These are phyloP conservation scores for Eriocheir sinensis DNA, from an alignment of 1,140 invertebrate species.

Conservation along the genomic window DNA sequence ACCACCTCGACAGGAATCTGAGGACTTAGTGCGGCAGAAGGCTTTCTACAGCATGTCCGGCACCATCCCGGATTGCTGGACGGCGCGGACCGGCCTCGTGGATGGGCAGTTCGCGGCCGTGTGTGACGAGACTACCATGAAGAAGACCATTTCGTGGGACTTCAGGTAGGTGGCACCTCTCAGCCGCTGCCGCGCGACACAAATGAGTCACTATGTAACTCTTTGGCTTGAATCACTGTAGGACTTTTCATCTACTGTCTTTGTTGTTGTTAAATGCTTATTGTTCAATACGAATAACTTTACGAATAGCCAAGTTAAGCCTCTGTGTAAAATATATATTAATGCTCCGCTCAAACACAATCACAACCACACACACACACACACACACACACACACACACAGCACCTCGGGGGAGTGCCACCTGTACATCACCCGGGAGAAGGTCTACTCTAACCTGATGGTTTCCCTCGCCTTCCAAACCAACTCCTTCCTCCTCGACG, in stretches of 20 bases:
- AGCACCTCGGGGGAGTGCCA: conserved; percentile 34
- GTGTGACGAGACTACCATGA: conserved; percentile 61
- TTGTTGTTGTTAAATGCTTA: no score
- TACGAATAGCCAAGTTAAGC: no score
- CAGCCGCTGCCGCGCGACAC: no score
- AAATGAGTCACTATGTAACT: no score
- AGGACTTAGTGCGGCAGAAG: conserved; percentile 43
- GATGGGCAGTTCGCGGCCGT: conserved; percentile 31
- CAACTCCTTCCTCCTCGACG: background rate
- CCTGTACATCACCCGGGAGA: conserved; percentile 30
- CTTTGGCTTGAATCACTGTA: no score
- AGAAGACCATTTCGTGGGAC: conserved; percentile 60
- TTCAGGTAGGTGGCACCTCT: background rate
- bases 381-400: background rate
- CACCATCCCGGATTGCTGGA: conserved; percentile 47
- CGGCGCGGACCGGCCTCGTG: background rate
- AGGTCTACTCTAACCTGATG: conserved; percentile 31
- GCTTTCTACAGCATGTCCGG: background rate
- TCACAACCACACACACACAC: background rate
- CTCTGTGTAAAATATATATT: no score
- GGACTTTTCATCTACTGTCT: no score
- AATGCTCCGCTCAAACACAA: background rate
- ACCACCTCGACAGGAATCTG: background rate
- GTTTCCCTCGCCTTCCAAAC: conserved; percentile 3
- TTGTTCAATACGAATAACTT: no score